Percentiles rank a stretch among this genome's conserved stretches.
phyloP scores from a whole-genome alignment of 2,113 vertebrate species.

The Chloebia gouldiae region DNA sequence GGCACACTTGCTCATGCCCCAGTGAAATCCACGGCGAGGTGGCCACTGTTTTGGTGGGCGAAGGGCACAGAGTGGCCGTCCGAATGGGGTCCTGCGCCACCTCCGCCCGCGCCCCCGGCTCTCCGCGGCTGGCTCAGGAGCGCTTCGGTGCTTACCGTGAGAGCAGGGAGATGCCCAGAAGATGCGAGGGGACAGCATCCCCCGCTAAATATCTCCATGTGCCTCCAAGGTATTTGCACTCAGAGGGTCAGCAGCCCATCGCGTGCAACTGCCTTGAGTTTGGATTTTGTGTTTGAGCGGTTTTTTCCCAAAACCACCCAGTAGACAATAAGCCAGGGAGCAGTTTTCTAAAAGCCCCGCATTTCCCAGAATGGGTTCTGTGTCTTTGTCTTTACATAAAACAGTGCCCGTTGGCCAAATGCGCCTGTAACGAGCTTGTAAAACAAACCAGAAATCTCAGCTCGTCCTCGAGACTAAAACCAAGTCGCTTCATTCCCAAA shows the following conservation, averaged over 20 bases:
- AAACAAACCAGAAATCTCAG: slow-evolving; percentile 53
- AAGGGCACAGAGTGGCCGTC: not conserved
- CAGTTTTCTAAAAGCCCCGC: not conserved
- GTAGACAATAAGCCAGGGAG: not conserved
- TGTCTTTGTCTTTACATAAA: slow-evolving; percentile 40
- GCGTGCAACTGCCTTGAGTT: not conserved
- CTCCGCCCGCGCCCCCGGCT: not conserved
- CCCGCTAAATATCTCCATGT: not conserved
- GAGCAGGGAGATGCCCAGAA: not conserved
- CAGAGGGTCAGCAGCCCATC: not conserved
- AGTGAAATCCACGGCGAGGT: not conserved
- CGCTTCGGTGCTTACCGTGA: not conserved
- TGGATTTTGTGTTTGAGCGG: not conserved
- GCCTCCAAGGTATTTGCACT: not conserved
- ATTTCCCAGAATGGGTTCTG: not conserved
- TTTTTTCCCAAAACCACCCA: not conserved
- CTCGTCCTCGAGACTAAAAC: not conserved
- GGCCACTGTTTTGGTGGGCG: not conserved
- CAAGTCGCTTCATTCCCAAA: slow-evolving; percentile 30
- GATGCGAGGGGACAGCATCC: not conserved
- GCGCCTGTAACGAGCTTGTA: slow-evolving; percentile 31
- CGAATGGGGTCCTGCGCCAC: not conserved
- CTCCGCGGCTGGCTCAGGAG: not conserved
- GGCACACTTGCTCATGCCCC: fast-evolving
- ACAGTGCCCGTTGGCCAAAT: slow-evolving; percentile 51